Conservation (phyloP, 30 jellyfish, hydroid and myxozoan genomes). For the Hydractinia echinata region DNA sequence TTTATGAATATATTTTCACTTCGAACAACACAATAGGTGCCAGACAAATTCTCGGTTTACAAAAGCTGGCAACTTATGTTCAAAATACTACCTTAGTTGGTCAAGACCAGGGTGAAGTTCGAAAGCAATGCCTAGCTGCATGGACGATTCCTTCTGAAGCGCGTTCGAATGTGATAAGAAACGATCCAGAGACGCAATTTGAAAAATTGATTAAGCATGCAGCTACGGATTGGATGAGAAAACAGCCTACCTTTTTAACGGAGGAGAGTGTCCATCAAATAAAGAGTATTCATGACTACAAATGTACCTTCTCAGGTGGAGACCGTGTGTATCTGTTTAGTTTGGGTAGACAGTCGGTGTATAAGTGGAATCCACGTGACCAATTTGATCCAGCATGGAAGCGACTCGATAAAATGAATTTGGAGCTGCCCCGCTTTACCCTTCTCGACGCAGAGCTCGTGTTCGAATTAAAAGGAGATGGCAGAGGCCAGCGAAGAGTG, state of each 20-base stretch:
- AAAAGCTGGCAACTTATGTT: conserved; percentile 69
- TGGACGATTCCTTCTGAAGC: conserved; percentile 93
- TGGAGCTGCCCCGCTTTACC: conserved; percentile 87
- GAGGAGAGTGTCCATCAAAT: conserved; percentile 30
- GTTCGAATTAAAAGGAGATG: conserved; percentile 83
- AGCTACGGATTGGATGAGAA: conserved; percentile 38
- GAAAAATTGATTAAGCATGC: conserved; percentile 38
- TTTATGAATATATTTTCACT: conserved; percentile 45
- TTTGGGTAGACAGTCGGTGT: conserved; percentile 72
- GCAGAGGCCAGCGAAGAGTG: conserved; percentile 77
- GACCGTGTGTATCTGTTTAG: conserved; percentile 61
- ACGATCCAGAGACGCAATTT: conserved; percentile 69
- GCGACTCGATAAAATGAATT: conserved; percentile 45
- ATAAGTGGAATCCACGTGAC: conserved; percentile 64
- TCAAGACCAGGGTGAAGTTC: conserved; percentile 81
- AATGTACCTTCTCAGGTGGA: conserved; percentile 74
- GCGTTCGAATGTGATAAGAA: conserved; percentile 67
- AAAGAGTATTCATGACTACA: conserved; percentile 58
- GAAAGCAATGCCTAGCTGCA: conserved; percentile 58
- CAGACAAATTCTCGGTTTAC: conserved; percentile 55
- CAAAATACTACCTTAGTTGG: conserved; percentile 66
- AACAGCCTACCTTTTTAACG: conserved; percentile 28
- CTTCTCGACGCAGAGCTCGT: conserved; percentile 80
- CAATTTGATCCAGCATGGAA: conserved; percentile 64
- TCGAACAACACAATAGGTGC: conserved; percentile 75